Evolutionary conservation across 2,888 invertebrate species (phyloP).

Genomic region (Tinea pellionella): DNA sequence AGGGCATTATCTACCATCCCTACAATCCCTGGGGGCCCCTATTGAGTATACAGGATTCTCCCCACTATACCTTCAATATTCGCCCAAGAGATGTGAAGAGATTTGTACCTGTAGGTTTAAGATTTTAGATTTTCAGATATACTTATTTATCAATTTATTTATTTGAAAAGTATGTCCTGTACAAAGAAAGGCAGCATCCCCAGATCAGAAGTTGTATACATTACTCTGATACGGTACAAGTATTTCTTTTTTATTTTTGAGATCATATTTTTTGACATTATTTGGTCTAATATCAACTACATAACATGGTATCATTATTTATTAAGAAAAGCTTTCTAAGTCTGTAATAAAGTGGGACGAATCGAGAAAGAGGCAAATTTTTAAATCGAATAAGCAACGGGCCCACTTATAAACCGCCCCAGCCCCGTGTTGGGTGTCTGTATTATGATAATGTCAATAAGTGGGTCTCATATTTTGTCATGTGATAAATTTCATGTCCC

Average conservation of each 20-base stretch:
- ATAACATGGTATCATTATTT: no score
- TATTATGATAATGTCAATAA: constrained; percentile 5
- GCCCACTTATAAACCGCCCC: not conserved
- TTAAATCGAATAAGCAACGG: not conserved
- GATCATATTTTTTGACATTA: no score
- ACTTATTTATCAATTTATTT: no score
- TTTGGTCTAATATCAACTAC: no score
- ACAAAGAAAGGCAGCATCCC: no score
- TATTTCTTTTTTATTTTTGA: no score
- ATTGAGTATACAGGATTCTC: constrained; percentile 19
- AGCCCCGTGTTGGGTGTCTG: not conserved
- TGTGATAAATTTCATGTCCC: not conserved
- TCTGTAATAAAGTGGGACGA: not conserved
- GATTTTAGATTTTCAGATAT: no score
- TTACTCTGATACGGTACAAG: no score
- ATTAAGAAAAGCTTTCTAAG: no score
- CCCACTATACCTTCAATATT: not conserved
- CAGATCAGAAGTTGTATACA: no score
- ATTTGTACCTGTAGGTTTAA: no score
- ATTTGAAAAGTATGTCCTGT: no score
- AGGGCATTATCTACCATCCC: constrained; percentile 40
- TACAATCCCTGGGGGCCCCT: constrained; percentile 29
- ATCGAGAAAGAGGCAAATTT: not conserved
- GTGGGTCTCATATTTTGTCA: not conserved
- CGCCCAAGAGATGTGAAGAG: not conserved